These are phyloP conservation scores for Oreochromis aureus DNA, from an alignment of 2,113 vertebrate species.

Conservation along the genomic window DNA sequence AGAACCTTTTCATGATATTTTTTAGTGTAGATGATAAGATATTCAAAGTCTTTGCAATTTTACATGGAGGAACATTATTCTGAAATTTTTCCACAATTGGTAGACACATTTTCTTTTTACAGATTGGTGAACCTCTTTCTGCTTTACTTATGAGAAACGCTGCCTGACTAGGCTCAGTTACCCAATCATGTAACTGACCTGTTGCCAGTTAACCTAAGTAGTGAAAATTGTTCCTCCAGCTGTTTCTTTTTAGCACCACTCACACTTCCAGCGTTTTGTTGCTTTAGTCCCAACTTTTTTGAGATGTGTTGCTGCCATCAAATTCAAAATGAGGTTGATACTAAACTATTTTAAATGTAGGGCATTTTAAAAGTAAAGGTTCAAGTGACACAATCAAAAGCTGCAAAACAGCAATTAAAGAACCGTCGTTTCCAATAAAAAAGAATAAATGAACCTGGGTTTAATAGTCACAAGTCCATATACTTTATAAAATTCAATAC, in stretches of 20 bases:
- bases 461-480: neutral
- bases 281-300: fast-evolving
- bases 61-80: neutral
- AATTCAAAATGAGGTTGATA: neutral
- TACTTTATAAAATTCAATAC: neutral
- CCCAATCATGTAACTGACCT: neutral
- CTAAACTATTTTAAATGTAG: neutral
- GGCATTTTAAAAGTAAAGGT: neutral
- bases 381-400: neutral
- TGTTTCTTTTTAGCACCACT: neutral
- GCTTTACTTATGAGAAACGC: neutral
- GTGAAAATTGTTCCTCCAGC: neutral
- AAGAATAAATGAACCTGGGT: neutral
- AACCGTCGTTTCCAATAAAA: fast-evolving
- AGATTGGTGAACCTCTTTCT: neutral
- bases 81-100: fast-evolving
- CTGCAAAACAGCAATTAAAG: neutral
- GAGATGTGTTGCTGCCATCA: neutral
- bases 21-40: no score
- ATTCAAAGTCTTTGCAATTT: neutral
- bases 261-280: neutral
- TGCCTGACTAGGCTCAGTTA: neutral
- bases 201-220: fast-evolving
- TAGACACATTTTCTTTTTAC: neutral
- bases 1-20: neutral